A percentile compares a stretch with the other conserved stretches of the same genome.
These are phyloP conservation scores for Nyleta sp. DNA, from an alignment of 2,888 invertebrate genomes.

Conservation along the genomic window DNA sequence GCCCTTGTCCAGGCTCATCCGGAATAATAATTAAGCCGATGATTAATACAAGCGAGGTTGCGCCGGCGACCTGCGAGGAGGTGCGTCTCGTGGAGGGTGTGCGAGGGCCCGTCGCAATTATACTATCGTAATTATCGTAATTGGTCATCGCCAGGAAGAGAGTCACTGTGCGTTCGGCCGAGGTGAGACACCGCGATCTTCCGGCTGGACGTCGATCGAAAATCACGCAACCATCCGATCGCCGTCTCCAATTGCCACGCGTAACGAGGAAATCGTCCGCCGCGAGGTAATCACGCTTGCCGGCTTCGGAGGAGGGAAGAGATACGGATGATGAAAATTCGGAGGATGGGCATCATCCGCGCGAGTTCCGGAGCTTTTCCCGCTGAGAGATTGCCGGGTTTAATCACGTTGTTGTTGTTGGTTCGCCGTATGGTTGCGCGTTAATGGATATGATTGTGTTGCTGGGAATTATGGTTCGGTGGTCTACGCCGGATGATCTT, in stretches of 20 bases:
- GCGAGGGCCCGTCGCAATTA: slow-evolving; percentile 68
- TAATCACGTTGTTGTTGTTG: no score
- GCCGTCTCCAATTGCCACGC: slow-evolving; percentile 50
- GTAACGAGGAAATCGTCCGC: slow-evolving; percentile 50
- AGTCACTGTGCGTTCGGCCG: slow-evolving; percentile 72
- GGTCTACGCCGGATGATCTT: no score
- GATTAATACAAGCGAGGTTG: slow-evolving; percentile 67
- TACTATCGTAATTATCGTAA: slow-evolving; percentile 76
- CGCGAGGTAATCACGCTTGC: slow-evolving; percentile 44
- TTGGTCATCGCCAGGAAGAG: slow-evolving; percentile 72
- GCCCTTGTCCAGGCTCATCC: slow-evolving; percentile 50
- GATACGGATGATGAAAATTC: no score
- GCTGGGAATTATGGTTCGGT: no score
- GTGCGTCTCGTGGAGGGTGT: slow-evolving; percentile 46
- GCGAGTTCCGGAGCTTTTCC: no score
- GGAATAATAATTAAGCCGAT: slow-evolving; percentile 73
- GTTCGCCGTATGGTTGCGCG: no score
- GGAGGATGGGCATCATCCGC: no score
- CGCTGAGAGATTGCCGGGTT: no score
- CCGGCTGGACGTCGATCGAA: slow-evolving; percentile 73
- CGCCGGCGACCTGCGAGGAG: slow-evolving; percentile 40
- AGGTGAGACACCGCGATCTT: slow-evolving; percentile 74
- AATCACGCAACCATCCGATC: slow-evolving; percentile 66
- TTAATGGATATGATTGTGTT: no score
- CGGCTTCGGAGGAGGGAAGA: not conserved